Conservation (phyloP, 2,888 invertebrate species). For the Melitaea athalia region DNA sequence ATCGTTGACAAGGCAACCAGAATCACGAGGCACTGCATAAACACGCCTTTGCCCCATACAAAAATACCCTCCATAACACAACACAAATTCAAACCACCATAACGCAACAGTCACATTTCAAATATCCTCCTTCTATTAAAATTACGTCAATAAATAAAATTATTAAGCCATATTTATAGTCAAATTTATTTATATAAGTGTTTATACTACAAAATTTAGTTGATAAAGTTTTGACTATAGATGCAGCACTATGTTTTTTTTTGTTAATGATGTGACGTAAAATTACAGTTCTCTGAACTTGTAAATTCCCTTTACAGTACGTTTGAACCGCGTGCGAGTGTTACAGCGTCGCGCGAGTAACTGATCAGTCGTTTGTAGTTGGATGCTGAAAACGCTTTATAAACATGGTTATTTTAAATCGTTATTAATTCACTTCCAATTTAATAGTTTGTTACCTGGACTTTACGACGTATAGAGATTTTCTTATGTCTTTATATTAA, state of each 20-base stretch:
- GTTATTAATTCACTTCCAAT: constrained; percentile 5
- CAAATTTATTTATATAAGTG: neutral
- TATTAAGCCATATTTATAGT: neutral
- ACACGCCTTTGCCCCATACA: constrained; percentile 31
- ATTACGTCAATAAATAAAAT: no score
- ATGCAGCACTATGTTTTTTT: no score
- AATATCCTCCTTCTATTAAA: constrained; percentile 21
- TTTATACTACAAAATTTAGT: neutral
- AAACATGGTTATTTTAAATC: constrained; percentile 12
- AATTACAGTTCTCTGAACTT: no score
- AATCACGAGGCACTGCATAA: constrained; percentile 37
- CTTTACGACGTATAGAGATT: neutral
- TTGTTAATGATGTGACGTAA: no score
- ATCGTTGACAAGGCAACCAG: constrained; percentile 58
- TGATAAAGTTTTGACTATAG: no score
- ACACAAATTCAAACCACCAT: constrained; percentile 14
- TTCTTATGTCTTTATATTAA: neutral
- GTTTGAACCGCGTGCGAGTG: constrained; percentile 25
- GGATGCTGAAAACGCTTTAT: constrained; percentile 7
- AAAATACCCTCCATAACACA: constrained; percentile 26
- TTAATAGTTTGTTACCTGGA: neutral
- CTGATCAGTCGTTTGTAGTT: constrained; percentile 26
- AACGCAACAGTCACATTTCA: constrained; percentile 26
- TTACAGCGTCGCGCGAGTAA: constrained; percentile 25
- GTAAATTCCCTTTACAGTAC: no score